Base-by-base conservation (phyloP, 2,888 invertebrate species). In the Anthophora plumipes region DNA sequence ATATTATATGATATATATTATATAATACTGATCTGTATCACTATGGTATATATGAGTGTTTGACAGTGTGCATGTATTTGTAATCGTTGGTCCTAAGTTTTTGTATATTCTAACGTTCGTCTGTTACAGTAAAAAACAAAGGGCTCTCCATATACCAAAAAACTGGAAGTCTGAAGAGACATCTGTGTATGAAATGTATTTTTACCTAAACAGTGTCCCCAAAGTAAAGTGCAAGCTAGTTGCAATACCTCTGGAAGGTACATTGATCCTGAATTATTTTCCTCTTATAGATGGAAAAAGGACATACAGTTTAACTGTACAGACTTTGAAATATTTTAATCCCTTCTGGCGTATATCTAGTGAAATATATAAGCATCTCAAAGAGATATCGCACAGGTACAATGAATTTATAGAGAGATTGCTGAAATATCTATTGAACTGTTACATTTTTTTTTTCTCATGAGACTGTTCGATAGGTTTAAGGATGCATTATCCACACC, bases 401-500 rank as follows among this genome's bases (percentile, higher is more conserved):
- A 20, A 37, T 31, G 5, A 55, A 54, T 43, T 7, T 50, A 7
- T 14, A 17, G 9, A 25, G 12, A 52, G n/a, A n/a, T n/a, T 55
- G 54, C 63, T 41, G 31, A 25, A 12, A 46, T 14, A n/a, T 9
- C 0, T 50, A 4, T 25, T n/a, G 22, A 73, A 60, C 14, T n/a
- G 22, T 57, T 25, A 39, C 20, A 55, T 31, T 8, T 57, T n/a
- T 31, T 8, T 57, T n/a, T 67, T 2, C n/a, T 77, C n/a, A 41
- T 12, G 84, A 94, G 94, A 85, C 92, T 95, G 37, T 94, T 94
- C 11, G 88, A 91, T 52, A 94, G 93, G 71, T 93, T 95, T 77
- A 96, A 95, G 86, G 94, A 96, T 83, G 92, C 94, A 71, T 85
- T 96, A 37, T 88, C 95, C 50, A 93, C 94, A 46, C 95, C 95